These are phyloP conservation scores for Homarus gammarus DNA, from an alignment of 2,888 invertebrate genomes.

Conservation along the genomic window DNA sequence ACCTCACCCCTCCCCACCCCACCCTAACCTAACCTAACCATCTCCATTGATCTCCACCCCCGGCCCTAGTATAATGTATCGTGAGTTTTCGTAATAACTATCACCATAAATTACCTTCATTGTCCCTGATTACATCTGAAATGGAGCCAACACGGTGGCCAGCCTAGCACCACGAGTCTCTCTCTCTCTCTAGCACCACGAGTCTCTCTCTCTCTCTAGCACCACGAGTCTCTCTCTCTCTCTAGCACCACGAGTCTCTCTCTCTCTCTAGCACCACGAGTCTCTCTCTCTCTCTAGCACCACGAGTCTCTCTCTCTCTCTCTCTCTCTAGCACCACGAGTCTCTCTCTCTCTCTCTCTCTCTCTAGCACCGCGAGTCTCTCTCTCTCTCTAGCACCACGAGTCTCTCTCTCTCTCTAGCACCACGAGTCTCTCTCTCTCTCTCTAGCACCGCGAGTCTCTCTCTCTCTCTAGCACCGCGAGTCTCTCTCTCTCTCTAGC, in stretches of 20 bases:
- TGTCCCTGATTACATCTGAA: conserved; percentile 50
- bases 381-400: no score
- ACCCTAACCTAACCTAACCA: neutral
- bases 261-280: neutral
- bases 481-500: no score
- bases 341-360: no score
- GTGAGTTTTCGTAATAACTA: conserved; percentile 39
- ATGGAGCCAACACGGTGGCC: conserved; percentile 23
- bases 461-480: no score
- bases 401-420: no score
- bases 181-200: neutral
- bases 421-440: no score
- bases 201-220: neutral
- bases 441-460: no score
- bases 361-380: no score
- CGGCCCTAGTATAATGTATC: no score
- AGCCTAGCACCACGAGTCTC: neutral
- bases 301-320: no score
- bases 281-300: neutral
- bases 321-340: no score
- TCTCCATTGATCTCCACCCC: neutral
- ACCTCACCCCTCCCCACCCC: neutral
- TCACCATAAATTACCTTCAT: conserved; percentile 41
- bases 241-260: no score
- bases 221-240: neutral